These are phyloP conservation scores for Hyles lineata DNA, from an alignment of 2,888 invertebrate genomes.

Conservation along the genomic window DNA sequence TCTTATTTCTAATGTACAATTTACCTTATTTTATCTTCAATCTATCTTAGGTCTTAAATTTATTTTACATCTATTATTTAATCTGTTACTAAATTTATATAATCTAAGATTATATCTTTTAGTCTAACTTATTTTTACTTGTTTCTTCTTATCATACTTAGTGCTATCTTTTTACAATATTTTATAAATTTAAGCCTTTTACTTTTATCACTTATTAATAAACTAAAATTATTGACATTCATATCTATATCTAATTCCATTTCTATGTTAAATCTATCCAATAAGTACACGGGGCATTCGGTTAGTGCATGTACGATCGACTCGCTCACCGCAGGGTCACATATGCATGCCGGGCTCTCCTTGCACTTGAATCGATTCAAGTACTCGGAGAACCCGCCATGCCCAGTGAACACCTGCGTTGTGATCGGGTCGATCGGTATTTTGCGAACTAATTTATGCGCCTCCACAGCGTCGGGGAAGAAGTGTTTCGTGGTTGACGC, in stretches of 20 bases:
- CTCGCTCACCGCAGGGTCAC: too few species aligned
- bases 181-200: neutral
- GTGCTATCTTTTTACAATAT: neutral
- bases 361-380: too few species aligned
- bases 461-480: too few species aligned
- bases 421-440: too few species aligned
- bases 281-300: too few species aligned
- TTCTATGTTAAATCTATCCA: too few species aligned
- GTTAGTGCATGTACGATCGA: too few species aligned
- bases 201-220: neutral
- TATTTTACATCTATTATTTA: neutral
- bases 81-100: neutral
- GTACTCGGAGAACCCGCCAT: too few species aligned
- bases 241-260: neutral
- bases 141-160: neutral
- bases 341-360: too few species aligned
- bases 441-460: too few species aligned
- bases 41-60: neutral
- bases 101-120: neutral
- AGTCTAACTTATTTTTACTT: neutral
- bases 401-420: too few species aligned
- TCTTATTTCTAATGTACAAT: conserved; percentile 22
- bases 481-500: too few species aligned
- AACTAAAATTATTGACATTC: neutral
- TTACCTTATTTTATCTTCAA: conserved; percentile 32